Percentiles rank a stretch among this genome's conserved stretches.
These are phyloP conservation scores for Lymantria monacha DNA, from an alignment of 2,888 invertebrate genomes.

Conservation along the genomic window DNA sequence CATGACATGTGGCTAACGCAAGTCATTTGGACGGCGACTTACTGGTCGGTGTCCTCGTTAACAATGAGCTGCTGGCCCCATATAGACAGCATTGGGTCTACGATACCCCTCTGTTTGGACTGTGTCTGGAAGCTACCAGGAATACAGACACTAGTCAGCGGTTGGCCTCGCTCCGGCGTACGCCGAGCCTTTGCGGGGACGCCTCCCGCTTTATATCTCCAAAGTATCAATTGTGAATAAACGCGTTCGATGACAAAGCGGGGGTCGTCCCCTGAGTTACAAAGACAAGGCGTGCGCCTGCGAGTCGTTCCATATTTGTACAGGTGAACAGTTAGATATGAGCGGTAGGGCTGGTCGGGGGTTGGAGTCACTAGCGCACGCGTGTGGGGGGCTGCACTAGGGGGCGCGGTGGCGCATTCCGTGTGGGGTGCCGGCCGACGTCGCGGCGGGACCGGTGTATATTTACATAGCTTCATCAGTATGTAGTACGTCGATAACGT, in stretches of 20 bases:
- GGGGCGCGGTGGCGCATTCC: slow-evolving; percentile 27
- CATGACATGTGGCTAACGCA: slow-evolving; percentile 55
- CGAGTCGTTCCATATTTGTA: slow-evolving; percentile 16
- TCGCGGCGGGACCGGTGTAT: slow-evolving; percentile 37
- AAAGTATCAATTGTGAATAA: not conserved
- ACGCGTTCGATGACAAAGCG: slow-evolving; percentile 4
- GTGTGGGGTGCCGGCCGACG: not conserved
- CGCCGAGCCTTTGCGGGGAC: slow-evolving; percentile 14
- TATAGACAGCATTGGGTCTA: slow-evolving; percentile 99
- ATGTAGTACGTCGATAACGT: not conserved
- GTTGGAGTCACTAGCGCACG: slow-evolving; percentile 35
- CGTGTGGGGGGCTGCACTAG: slow-evolving; percentile 28
- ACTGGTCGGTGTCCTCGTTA: slow-evolving; percentile 98
- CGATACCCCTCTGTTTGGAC: slow-evolving; percentile 97
- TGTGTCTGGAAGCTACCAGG: slow-evolving; percentile 90
- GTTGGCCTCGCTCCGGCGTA: slow-evolving; percentile 33
- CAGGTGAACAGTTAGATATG: slow-evolving; percentile 31
- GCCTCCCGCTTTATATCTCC: slow-evolving; percentile 7
- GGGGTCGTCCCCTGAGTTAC: slow-evolving; percentile 13
- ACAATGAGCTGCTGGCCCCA: slow-evolving; percentile 99
- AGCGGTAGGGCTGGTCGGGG: slow-evolving; percentile 3
- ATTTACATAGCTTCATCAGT: slow-evolving; percentile 23
- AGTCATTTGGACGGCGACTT: slow-evolving; percentile 82
- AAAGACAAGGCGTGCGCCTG: slow-evolving; percentile 29
- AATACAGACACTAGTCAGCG: slow-evolving; percentile 71